Base-by-base conservation (phyloP, 2,888 invertebrate genomes). In the Tuberolachnus salignus region DNA sequence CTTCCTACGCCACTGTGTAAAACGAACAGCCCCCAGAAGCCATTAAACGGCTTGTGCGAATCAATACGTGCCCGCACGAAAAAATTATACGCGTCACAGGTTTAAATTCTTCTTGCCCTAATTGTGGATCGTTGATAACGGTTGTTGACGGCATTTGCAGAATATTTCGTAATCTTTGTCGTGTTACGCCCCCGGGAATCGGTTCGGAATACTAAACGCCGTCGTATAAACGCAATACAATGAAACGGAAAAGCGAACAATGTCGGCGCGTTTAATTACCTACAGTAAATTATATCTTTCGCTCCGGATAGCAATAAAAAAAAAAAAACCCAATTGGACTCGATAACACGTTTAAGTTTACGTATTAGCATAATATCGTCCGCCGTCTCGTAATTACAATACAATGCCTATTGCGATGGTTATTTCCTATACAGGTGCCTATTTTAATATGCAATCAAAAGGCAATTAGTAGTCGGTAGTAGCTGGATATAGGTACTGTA, bases 141-240 rank as follows among this genome's bases (percentile, higher is more conserved):
- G 51, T 69, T 69, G 53, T 53, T 46, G 1, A 42, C 34, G n/a
- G n/a, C 16, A 19, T 53, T 53, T 34, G 23, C 10, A 13, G 16
- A 66, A 16, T 49, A 34, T 53, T 34, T 49, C 13, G 19, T 53
- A 51, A 51, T 67, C 66, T 23, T 21, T 26, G 8, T 21, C 13
- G 51, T 34, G n/a, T 51, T 34, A 49, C 49, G 66, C 49, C n/a
- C 14, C 10, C 53, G 34, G 53, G n/a, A n/a, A n/a, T 69, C 53
- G 34, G 57, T 13, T 19, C 23, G 23, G 57, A 69, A 69, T 69
- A 69, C 69, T 53, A 53, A 69, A 34, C 13, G 9, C 16, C 55
- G 23, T 34, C 51, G 67, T 67, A 51, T 67, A 51, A 67, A 67
- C n/a, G 34, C 13, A 34, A 67, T 34, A 51, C 13, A 34, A 51